Conservation (phyloP, 2,797 vertebrate species). For the Oreochromis grahami region DNA sequence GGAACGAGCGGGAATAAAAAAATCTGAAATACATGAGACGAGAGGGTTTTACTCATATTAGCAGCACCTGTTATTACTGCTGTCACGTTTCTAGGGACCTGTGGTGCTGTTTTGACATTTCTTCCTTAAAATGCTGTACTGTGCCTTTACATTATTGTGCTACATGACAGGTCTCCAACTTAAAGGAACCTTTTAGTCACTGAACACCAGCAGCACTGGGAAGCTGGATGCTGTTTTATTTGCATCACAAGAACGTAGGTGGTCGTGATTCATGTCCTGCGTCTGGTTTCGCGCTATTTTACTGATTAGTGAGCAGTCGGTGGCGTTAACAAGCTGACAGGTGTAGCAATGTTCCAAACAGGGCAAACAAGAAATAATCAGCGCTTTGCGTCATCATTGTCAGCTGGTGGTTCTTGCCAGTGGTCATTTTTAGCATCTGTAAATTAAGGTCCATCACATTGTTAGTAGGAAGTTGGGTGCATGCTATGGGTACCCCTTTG, state of each 20-base stretch:
- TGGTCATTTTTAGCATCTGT: not conserved
- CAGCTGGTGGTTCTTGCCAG: not conserved
- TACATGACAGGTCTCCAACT: not conserved
- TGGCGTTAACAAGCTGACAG: not conserved
- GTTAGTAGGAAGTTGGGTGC: not conserved
- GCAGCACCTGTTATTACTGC: not conserved
- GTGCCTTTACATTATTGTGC: not conserved
- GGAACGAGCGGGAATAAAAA: not conserved
- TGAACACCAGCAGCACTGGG: rapidly evolving
- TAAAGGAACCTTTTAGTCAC: not conserved
- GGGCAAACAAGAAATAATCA: not conserved
- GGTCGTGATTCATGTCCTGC: not conserved
- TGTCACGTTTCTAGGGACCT: not conserved
- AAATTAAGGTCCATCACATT: not conserved
- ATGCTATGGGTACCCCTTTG: not conserved
- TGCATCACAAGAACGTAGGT: not conserved
- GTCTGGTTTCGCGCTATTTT: not conserved
- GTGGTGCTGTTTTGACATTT: not conserved
- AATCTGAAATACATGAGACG: rapidly evolving
- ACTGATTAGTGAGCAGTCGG: not conserved
- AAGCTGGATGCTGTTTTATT: not conserved
- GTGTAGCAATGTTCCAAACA: not conserved
- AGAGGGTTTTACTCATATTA: not conserved
- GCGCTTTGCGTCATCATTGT: not conserved
- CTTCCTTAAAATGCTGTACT: not conserved